A percentile compares a stretch with the other conserved stretches of the same genome.
phyloP scores from a whole-genome alignment of 2,888 invertebrate genomes.

The Ophion obscuratus region DNA sequence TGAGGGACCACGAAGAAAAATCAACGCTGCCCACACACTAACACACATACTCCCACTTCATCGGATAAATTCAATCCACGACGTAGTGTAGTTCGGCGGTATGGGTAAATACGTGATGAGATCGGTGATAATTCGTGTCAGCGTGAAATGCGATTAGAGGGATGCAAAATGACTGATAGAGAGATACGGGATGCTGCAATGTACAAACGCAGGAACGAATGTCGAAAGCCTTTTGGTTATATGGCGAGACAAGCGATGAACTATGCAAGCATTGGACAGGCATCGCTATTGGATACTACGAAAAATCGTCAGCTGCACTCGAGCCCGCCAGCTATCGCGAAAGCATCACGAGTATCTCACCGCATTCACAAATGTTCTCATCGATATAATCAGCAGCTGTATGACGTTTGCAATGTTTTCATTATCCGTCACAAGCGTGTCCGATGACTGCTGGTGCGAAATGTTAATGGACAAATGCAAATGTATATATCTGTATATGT shows the following conservation, averaged over 20 bases:
- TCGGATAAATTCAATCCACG: neutral
- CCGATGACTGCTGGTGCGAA: constrained; percentile 20
- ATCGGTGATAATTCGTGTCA: constrained; percentile 9
- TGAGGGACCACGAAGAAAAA: neutral
- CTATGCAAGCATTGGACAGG: constrained; percentile 27
- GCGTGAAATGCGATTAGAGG: constrained; percentile 26
- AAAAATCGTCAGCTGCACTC: constrained; percentile 17
- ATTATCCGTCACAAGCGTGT: constrained; percentile 43
- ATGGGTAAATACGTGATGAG: constrained; percentile 11
- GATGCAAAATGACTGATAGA: constrained; percentile 41
- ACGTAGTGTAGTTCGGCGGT: neutral
- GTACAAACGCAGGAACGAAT: constrained; percentile 28
- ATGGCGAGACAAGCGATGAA: constrained; percentile 41
- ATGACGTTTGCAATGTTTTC: constrained; percentile 58
- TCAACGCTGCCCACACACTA: neutral
- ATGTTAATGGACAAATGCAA: constrained; percentile 5
- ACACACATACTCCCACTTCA: neutral
- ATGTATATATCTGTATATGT: neutral
- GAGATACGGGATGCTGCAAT: neutral
- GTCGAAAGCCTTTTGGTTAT: neutral
- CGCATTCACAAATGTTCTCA: constrained; percentile 50
- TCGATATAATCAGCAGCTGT: constrained; percentile 57
- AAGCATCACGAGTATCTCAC: constrained; percentile 43
- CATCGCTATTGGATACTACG: constrained; percentile 25
- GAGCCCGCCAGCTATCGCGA: constrained; percentile 13